These are phyloP conservation scores for Sarcoramphus papa DNA, from an alignment of 2,797 vertebrate species.

Conservation along the genomic window DNA sequence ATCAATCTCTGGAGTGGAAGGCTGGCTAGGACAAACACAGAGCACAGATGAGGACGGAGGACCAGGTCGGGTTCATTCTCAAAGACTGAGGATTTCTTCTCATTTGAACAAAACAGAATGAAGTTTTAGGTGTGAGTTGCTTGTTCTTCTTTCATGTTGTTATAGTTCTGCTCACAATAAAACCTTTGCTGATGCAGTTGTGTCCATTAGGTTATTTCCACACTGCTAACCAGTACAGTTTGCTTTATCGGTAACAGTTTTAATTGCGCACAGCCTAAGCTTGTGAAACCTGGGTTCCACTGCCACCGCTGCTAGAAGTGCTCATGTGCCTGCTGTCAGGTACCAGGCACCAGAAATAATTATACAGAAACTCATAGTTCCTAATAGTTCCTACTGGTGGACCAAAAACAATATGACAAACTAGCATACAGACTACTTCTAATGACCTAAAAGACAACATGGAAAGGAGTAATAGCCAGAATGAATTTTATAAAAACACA, in stretches of 20 bases:
- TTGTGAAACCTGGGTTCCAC: not conserved
- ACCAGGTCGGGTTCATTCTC: not conserved
- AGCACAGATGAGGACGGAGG: not conserved
- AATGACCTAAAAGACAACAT: not conserved
- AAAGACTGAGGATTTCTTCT: not conserved
- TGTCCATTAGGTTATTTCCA: not conserved
- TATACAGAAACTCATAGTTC: not conserved
- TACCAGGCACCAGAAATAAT: not conserved
- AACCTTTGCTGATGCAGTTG: not conserved
- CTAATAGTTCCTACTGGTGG: not conserved
- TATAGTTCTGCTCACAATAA: not conserved
- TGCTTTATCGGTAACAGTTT: not conserved
- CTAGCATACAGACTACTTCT: not conserved
- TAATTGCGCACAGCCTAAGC: not conserved
- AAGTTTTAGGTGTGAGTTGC: not conserved
- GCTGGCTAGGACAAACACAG: not conserved
- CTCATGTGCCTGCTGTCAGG: not conserved
- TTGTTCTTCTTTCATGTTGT: not conserved
- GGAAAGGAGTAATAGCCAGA: not conserved
- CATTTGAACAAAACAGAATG: not conserved
- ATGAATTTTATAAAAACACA: not conserved
- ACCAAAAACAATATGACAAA: not conserved
- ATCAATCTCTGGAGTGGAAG: not conserved
- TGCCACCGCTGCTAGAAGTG: not conserved
- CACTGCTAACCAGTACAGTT: not conserved